phyloP scores from a whole-genome alignment of 2,888 invertebrate genomes.

The Eulithis testata region DNA sequence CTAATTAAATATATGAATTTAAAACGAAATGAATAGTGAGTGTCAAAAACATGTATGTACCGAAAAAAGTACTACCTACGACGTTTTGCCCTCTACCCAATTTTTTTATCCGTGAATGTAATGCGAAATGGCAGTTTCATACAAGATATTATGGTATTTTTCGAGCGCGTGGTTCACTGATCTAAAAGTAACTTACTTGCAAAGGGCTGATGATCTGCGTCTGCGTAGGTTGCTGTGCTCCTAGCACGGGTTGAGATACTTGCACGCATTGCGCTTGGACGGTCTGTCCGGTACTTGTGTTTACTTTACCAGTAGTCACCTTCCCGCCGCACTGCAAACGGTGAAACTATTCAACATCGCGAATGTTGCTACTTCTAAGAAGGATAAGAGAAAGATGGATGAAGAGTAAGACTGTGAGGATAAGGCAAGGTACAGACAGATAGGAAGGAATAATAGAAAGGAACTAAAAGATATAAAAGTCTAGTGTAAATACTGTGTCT shows the following conservation, averaged over 20 bases:
- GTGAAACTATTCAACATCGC: constrained; percentile 21
- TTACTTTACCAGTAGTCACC: constrained; percentile 65
- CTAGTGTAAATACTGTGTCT: background rate
- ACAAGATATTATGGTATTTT: too few species aligned
- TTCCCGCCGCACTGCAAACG: constrained; percentile 68
- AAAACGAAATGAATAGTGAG: too few species aligned
- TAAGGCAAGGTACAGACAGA: too few species aligned
- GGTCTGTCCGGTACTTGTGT: constrained; percentile 60
- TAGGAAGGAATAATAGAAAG: background rate
- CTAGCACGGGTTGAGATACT: constrained; percentile 88
- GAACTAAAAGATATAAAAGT: background rate
- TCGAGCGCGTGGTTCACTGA: too few species aligned
- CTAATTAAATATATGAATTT: too few species aligned
- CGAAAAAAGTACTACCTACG: too few species aligned
- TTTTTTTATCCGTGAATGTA: too few species aligned
- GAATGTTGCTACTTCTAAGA: constrained; percentile 12
- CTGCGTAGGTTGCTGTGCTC: constrained; percentile 87
- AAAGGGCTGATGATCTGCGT: constrained; percentile 90
- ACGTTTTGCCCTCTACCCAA: too few species aligned
- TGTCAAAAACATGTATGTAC: too few species aligned
- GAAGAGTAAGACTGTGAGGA: background rate
- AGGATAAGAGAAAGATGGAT: constrained; percentile 12
- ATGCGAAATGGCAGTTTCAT: too few species aligned
- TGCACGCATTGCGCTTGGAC: constrained; percentile 88
- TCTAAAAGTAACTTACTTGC: constrained; percentile 74